A percentile compares a stretch with the other conserved stretches of the same genome.
phyloP scores from a whole-genome alignment of 2,113 vertebrate genomes.

The Stomatorhinus ivindoensis region DNA sequence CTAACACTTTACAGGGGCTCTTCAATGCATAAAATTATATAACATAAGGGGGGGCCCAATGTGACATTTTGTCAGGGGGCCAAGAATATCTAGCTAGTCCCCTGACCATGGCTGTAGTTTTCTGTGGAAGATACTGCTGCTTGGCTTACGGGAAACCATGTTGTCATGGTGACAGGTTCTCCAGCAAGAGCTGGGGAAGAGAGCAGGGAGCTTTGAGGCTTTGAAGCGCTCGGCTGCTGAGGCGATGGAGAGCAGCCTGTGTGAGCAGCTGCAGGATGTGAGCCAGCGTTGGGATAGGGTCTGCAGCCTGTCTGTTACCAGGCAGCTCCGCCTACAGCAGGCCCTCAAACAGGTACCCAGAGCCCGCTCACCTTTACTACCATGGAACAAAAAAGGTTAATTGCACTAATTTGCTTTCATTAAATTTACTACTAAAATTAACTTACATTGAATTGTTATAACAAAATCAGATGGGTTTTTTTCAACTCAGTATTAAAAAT shows the following conservation, averaged over 20 bases:
- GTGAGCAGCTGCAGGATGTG: slow-evolving; percentile 94
- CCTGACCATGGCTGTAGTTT: neutral
- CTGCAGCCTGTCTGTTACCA: slow-evolving; percentile 86
- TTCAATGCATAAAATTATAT: neutral
- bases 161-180: slow-evolving; percentile 67
- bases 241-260: slow-evolving; percentile 83
- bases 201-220: slow-evolving; percentile 82
- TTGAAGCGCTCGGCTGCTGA: slow-evolving; percentile 88
- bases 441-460: slow-evolving; percentile 43
- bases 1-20: neutral
- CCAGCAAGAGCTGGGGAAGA: slow-evolving; percentile 93
- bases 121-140: neutral
- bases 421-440: slow-evolving; percentile 47
- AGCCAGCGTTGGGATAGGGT: slow-evolving; percentile 95
- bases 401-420: neutral
- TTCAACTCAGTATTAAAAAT: neutral
- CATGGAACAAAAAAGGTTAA: slow-evolving; percentile 33
- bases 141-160: neutral
- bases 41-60: neutral
- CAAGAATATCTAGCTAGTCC: too few species aligned
- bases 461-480: slow-evolving; percentile 33
- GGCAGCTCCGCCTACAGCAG: slow-evolving; percentile 86
- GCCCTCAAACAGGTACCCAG: slow-evolving; percentile 82
- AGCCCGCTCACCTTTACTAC: neutral
- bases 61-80: too few species aligned